A percentile compares a stretch with the other conserved stretches of the same genome.
phyloP scores from a whole-genome alignment of 2,113 vertebrate species.

The Dipodomys ordii region DNA sequence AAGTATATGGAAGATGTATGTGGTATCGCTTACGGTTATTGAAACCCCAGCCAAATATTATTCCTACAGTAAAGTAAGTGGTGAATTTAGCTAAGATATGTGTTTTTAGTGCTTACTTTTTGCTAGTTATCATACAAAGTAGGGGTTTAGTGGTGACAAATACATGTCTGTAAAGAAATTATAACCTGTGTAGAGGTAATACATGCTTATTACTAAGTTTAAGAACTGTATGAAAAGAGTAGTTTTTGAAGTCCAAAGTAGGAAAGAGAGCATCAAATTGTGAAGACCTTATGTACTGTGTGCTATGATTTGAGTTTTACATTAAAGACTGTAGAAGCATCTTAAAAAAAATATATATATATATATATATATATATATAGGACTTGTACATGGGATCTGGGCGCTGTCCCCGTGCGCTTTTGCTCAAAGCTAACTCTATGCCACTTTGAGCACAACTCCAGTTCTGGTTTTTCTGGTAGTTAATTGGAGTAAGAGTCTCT shows the following conservation, averaged over 20 bases:
- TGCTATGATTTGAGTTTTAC: slow-evolving; percentile 49
- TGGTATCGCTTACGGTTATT: slow-evolving; percentile 97
- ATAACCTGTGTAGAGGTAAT: background rate
- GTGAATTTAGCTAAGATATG: slow-evolving; percentile 5
- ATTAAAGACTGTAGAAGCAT: background rate
- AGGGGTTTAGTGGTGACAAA: background rate
- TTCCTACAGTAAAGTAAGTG: slow-evolving; percentile 97
- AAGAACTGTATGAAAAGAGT: background rate
- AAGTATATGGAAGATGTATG: slow-evolving; percentile 96
- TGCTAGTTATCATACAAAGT: slow-evolving; percentile 25
- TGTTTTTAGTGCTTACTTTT: slow-evolving; percentile 34
- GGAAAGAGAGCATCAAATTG: background rate
- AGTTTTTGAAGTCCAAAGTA: slow-evolving; percentile 4
- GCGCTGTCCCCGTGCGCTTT: no score
- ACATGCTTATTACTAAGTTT: background rate
- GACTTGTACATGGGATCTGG: no score
- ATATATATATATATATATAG: no score
- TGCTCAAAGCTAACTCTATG: no score
- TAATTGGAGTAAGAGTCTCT: no score
- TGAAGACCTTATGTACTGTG: background rate
- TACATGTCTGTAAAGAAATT: slow-evolving; percentile 47
- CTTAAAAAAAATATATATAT: background rate
- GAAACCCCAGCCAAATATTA: slow-evolving; percentile 97
- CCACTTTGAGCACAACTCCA: no score
- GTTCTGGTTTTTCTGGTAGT: no score